Evolutionary conservation across 2,888 invertebrate species (phyloP), one percentile per base, ranked within the genome.

Genomic region (Hartigia nigra): DNA sequence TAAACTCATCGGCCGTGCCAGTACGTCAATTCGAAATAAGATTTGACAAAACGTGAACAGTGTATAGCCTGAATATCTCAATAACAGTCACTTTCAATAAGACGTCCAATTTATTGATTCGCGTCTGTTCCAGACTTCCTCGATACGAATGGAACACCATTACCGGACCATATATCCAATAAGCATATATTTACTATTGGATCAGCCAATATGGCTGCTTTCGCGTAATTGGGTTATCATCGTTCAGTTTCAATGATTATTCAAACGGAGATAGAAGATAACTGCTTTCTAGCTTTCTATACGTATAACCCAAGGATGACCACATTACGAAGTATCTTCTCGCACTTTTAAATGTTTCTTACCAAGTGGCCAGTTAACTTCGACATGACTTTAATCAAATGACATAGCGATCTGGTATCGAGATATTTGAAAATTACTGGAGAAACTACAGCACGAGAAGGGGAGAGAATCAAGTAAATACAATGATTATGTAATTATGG

Each of bases 201-300:
- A 55, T 3, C 2, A 55, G 23, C 55, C 23, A 55, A 23, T 55
- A 23, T 14, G n/a, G 12, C 72, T 34, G 72, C 72, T 31, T 32
- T 34, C 32, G 12, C 80, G 77, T 82, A 87, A 86, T 86, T 86
- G 86, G 87, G 87, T 87, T 87, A 87, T 86, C 84, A 87, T 83
- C 84, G 9, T 55, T 55, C 55, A 23, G 9, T 23, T 23, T 9
- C 9, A 55, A 55, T 55, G 82, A 78, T 81, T 81, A 81, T 79
- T 77, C 78, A 79, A 79, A 76, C 78, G 70, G 12, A 34, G 14
- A 31, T 23, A 14, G 55, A 55, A 12, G 12, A 31, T 32, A 36
- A 35, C 12, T 87, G 86, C 87, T 87, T 87, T 87, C 84, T 85
- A 87, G 86, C 87, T 87, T 87, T 87, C 87, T 87, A 87, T 84